Evolutionary conservation across 1,140 invertebrate genomes (phyloP), one percentile per base, ranked within the genome.

Genomic region (Acromyrmex charruanus): DNA sequence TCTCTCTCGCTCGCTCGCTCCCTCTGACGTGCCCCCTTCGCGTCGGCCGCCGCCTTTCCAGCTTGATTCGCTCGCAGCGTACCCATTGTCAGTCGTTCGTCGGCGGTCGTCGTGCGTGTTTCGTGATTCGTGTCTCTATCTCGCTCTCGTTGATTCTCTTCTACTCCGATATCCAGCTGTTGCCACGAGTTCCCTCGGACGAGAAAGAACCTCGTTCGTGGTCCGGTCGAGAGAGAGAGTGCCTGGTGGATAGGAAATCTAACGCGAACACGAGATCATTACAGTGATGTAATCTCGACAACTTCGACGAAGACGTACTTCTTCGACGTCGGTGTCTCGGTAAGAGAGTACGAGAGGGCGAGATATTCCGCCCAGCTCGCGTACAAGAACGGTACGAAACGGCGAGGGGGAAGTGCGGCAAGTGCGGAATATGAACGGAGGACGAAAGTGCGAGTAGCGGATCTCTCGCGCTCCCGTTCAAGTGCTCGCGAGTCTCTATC

Each of bases 31-130:
- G 74, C 90, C 87, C 81, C 85, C 91, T 85, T 88, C 88, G 21
- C 55, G 18, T 65, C 77, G 66, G 16, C 39, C 86, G 44, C 39
- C 68, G 65, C 59, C 69, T 77, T 79, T 28, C 25, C 82, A 68
- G 74, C 77, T 87, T 58, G 49, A 69, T 39, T 79, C 77, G 80
- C 74, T 79, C 81, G 53, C 87, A 53, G 84, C 81, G 31, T 80
- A 75, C 77, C 75, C 89, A 88, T 89, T 89, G 88, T 92, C 92
- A 93, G 92, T 93, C 90, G 91, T 92, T 89, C 55, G 88, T 86
- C 88, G 91, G 63, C 91, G 68, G 85, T 77, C 63, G 74, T 66
- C 80, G 82, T 53, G 89, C 61, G 80, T 69, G 88, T 88, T 77
- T 91, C 85, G 53, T 5, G 68, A 58, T 25, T 66, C 12, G 58